These are phyloP conservation scores for Nothocercus julius DNA, from an alignment of 2,113 vertebrate genomes.

Conservation along the genomic window DNA sequence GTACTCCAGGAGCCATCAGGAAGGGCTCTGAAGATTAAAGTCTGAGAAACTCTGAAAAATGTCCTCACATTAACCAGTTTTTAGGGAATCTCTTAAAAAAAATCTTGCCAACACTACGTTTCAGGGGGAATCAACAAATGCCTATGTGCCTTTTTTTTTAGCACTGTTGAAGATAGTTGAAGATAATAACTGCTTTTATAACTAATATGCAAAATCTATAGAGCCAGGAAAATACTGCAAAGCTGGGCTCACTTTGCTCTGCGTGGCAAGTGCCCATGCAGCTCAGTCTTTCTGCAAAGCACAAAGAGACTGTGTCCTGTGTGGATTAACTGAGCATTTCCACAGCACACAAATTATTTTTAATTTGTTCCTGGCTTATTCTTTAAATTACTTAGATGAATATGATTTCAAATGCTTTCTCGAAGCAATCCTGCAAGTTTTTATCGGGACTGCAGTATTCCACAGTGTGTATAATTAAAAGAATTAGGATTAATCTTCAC, in stretches of 20 bases:
- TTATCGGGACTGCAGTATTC: background rate
- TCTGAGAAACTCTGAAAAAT: background rate
- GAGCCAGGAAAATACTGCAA: slow-evolving; percentile 41
- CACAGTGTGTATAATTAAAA: background rate
- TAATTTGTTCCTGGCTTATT: background rate
- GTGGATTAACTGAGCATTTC: background rate
- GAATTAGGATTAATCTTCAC: background rate
- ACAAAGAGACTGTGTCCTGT: background rate
- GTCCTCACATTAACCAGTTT: background rate
- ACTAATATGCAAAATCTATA: background rate
- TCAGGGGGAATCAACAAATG: background rate
- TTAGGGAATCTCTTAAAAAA: background rate
- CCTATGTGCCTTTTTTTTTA: background rate
- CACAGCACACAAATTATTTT: background rate
- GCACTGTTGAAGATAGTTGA: background rate
- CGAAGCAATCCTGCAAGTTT: background rate
- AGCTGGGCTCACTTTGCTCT: background rate
- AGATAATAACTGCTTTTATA: slow-evolving; percentile 16
- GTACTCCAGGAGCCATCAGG: background rate
- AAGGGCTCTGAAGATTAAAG: background rate
- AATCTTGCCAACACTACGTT: background rate
- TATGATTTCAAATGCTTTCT: background rate
- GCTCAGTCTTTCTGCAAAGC: background rate
- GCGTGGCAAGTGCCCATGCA: background rate
- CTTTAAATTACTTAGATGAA: background rate